Evolutionary conservation across 2,888 invertebrate genomes (phyloP).

Genomic region (Meliscaeva auricollis): DNA sequence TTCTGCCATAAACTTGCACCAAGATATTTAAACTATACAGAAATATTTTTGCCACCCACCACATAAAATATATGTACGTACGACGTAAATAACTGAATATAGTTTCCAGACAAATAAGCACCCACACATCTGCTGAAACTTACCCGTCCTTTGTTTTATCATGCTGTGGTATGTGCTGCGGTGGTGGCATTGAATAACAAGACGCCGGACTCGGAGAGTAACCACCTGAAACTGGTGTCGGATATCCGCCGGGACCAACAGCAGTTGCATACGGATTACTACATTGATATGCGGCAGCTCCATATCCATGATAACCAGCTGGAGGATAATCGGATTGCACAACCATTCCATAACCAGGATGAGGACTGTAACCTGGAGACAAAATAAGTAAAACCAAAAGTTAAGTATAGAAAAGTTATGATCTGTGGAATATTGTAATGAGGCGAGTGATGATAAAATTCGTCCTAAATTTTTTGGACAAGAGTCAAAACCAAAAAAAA

Average conservation of each 20-base stretch:
- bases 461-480: not conserved
- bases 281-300: conserved; percentile 87
- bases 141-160: conserved; percentile 87
- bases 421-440: conserved; percentile 3
- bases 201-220: conserved; percentile 89
- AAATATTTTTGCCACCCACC: not conserved
- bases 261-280: conserved; percentile 84
- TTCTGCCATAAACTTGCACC: no score
- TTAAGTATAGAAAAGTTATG: conserved; percentile 1
- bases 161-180: conserved; percentile 90
- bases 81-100: conserved; percentile 16
- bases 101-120: conserved; percentile 29
- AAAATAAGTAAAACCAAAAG: conserved; percentile 44
- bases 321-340: conserved; percentile 93
- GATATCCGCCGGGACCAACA: conserved; percentile 86
- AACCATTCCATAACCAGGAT: conserved; percentile 93
- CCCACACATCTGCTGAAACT: conserved; percentile 77
- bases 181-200: conserved; percentile 95
- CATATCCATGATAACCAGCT: conserved; percentile 89
- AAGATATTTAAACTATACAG: no score
- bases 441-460: not conserved
- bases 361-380: conserved; percentile 91
- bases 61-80: not conserved
- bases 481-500: no score
- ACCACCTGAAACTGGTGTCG: conserved; percentile 89